These are phyloP conservation scores for Manacus vitellinus DNA, from an alignment of 2,113 vertebrate species.

Conservation along the genomic window DNA sequence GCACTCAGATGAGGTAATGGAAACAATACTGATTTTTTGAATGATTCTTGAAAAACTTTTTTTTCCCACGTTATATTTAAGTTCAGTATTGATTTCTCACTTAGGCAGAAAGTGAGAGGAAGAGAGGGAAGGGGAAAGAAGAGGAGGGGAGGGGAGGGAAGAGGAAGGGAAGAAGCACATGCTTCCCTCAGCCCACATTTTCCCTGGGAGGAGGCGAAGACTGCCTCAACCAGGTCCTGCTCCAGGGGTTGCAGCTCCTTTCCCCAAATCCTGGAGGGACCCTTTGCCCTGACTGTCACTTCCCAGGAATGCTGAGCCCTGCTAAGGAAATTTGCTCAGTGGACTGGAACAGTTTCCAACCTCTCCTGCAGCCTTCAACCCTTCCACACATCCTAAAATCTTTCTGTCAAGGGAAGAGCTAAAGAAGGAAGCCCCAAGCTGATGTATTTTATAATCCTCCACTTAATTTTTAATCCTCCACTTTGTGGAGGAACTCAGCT, in stretches of 20 bases:
- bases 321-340: not conserved
- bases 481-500: not conserved
- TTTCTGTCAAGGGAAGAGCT: not conserved
- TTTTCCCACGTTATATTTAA: not conserved
- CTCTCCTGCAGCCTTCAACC: not conserved
- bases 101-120: not conserved
- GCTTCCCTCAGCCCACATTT: not conserved
- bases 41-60: not conserved
- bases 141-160: not conserved
- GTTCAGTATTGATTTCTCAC: fast-evolving
- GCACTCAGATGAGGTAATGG: not conserved
- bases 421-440: not conserved
- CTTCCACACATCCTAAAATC: not conserved
- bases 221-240: not conserved
- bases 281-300: not conserved
- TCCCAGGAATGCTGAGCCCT: fast-evolving
- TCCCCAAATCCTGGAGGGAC: not conserved
- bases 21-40: not conserved
- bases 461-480: no score
- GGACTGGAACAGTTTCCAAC: not conserved
- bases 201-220: no score
- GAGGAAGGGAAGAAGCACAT: not conserved
- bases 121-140: not conserved
- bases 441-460: not conserved
- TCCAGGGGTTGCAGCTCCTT: not conserved